Evolutionary conservation across 2,888 invertebrate genomes (phyloP).

Genomic region (Listrodromus nycthemerus): DNA sequence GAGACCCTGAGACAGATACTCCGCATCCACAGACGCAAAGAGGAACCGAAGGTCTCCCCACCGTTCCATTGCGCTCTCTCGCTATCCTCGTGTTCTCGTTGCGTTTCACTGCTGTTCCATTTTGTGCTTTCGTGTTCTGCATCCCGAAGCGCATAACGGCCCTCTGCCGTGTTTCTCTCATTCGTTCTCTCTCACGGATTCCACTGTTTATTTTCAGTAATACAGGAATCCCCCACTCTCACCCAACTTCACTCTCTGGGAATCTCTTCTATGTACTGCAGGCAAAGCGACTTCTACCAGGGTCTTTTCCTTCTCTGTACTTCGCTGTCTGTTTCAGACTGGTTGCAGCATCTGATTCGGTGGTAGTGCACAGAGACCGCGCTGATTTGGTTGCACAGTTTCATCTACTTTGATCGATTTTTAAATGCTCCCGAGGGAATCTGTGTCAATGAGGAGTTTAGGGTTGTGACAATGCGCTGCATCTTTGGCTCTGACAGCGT

Average conservation of each 20-base stretch:
- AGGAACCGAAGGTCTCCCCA: slow-evolving; percentile 2
- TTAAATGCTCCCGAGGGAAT: not conserved
- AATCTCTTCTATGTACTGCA: slow-evolving; percentile 47
- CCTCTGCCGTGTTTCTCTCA: not conserved
- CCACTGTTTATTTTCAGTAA: slow-evolving; percentile 77
- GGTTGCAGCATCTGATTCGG: not conserved
- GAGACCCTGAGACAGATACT: slow-evolving; percentile 56
- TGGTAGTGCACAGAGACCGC: not conserved
- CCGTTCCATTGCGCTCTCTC: slow-evolving; percentile 22
- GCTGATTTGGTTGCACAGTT: not conserved
- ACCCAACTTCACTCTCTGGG: slow-evolving; percentile 31
- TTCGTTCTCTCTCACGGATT: slow-evolving; percentile 47
- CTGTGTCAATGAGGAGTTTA: not conserved
- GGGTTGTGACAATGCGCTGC: not conserved
- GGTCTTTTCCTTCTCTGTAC: slow-evolving; percentile 1
- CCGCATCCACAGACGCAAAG: slow-evolving; percentile 22
- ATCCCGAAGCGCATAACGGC: slow-evolving; percentile 49
- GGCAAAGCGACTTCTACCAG: slow-evolving; percentile 52
- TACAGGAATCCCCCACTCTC: slow-evolving; percentile 72
- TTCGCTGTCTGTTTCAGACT: slow-evolving; percentile 5
- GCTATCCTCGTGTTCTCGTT: slow-evolving; percentile 26
- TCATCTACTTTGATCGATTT: not conserved
- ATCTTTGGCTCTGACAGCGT: not conserved
- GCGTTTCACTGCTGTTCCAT: slow-evolving; percentile 39
- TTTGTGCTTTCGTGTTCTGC: slow-evolving; percentile 53